Evolutionary conservation across 2,113 vertebrate genomes (phyloP).

Genomic region (Antennarius striatus): DNA sequence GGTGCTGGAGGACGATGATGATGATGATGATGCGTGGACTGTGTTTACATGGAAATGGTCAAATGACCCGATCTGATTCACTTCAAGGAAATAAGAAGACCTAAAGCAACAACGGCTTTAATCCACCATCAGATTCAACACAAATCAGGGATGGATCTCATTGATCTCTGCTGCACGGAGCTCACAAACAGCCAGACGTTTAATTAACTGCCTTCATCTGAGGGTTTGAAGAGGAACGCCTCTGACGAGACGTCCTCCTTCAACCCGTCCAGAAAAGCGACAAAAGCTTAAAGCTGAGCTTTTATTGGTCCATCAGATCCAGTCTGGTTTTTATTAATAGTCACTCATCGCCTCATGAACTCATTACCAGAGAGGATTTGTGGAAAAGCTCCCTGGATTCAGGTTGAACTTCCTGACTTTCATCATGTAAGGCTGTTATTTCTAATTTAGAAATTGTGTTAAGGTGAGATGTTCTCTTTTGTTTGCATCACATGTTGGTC

Average conservation of each 20-base stretch:
- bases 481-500: too few species aligned
- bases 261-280: conserved; percentile 1
- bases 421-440: too few species aligned
- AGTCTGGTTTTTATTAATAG: conserved; percentile 43
- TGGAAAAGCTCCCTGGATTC: too few species aligned
- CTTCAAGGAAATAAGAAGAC: too few species aligned
- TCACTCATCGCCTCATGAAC: conserved; percentile 14
- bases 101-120: too few species aligned
- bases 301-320: conserved; percentile 13
- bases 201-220: conserved; percentile 50
- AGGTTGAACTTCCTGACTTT: too few species aligned
- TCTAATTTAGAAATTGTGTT: not conserved
- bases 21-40: too few species aligned
- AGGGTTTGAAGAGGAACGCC: conserved; percentile 14
- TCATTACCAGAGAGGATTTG: not conserved
- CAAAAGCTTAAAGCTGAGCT: conserved; percentile 14
- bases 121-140: conserved; percentile 21
- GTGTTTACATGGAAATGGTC: too few species aligned
- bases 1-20: too few species aligned
- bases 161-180: conserved; percentile 59
- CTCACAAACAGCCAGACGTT: conserved; percentile 48
- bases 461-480: too few species aligned
- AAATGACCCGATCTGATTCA: too few species aligned
- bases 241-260: conserved; percentile 12
- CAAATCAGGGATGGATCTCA: conserved; percentile 74